phyloP scores from a whole-genome alignment of 1,140 invertebrate genomes.

The Penaeus vannamei region DNA sequence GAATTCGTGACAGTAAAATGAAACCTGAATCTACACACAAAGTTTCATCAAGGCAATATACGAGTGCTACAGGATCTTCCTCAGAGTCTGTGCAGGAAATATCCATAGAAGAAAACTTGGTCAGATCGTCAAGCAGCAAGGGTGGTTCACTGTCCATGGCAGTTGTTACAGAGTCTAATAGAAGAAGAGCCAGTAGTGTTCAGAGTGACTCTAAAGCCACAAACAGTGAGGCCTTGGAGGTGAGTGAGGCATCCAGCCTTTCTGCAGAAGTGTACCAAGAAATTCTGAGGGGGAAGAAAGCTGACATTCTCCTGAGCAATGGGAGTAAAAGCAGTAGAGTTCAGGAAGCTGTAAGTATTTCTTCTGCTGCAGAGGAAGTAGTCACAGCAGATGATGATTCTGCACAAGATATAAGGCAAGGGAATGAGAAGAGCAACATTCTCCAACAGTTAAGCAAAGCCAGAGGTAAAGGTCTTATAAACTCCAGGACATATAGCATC shows the following conservation, averaged over 20 bases:
- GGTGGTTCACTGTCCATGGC: no score
- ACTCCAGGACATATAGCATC: no score
- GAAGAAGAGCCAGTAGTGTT: neutral
- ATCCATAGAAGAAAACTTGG: no score
- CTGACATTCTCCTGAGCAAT: slow-evolving; percentile 36
- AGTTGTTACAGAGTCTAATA: neutral
- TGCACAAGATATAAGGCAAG: neutral
- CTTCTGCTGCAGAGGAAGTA: neutral
- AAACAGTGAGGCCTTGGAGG: neutral
- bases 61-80: no score
- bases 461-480: no score
- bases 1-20: slow-evolving; percentile 25
- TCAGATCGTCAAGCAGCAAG: no score
- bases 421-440: no score
- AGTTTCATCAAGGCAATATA: no score
- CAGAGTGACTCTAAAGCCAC: neutral
- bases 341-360: neutral
- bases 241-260: slow-evolving; percentile 24
- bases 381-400: neutral
- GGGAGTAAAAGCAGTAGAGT: slow-evolving; percentile 9
- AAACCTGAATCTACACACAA: neutral
- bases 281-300: slow-evolving; percentile 34
- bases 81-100: no score
- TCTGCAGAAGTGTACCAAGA: slow-evolving; percentile 48
- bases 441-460: no score